Base-by-base conservation (phyloP, 2,888 invertebrate genomes). In the Hydrotaea diabolus region DNA sequence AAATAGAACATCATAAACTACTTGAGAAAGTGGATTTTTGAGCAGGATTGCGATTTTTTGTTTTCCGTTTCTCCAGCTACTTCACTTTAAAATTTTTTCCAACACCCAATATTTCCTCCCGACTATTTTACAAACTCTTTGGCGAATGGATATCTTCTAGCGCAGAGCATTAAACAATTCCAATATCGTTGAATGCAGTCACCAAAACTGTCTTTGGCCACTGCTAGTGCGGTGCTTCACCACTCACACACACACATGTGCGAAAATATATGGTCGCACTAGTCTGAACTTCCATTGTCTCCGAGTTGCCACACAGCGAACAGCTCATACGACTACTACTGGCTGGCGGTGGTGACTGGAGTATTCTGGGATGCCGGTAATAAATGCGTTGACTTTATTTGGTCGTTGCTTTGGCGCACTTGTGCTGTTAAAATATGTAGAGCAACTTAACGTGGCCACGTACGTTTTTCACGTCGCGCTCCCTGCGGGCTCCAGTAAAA, bases 301-400 rank as follows among this genome's bases (percentile, higher is more conserved):
- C 59, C 26, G 15, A 39, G 8, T 36, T 3, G 36, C 5, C 36
- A 36, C 11, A 1, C 8, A 55, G 17, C 55, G 11, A 55, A 1
- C 9, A 55, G 11, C 23, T 23, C 15, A 1, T 3, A 13, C 57
- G 23, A 23, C 21, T 11, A 59, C 59, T 11, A 19, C 55, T 53
- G 53, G 53, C 17, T 21, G 26, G 26, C 3, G 13, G 59, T 23
- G 26, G 19, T 39, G 21, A 3, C 55, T 5, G 21, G 4, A 4
- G 31, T 21, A 57, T n/a, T n/a, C n/a, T 26, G 59, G 78, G 36
- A 82, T 76, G 74, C 79, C 55, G 55, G 71, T 80, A 79, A 74
- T 85, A 85, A 85, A 85, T 85, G 85, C 82, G 82, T 82, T 85
- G 85, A 73, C 85, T 80, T 57, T 85, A 85, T 85, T 82, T 85